A percentile compares a stretch with the other conserved stretches of the same genome.
phyloP scores from a whole-genome alignment of 2,113 vertebrate genomes.

The Rhea pennata region DNA sequence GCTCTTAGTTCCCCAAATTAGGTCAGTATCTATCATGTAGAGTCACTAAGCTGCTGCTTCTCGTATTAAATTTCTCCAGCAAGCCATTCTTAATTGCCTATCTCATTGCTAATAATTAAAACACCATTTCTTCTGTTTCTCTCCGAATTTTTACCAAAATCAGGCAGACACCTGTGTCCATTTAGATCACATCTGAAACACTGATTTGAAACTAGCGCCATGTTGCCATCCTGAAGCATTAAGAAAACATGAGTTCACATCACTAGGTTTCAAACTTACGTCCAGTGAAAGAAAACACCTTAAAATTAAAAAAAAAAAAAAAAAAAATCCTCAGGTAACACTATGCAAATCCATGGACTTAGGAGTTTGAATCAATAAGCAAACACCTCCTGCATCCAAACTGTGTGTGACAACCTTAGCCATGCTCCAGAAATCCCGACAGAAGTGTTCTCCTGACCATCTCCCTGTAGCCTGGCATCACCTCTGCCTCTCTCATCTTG shows the following conservation, averaged over 20 bases:
- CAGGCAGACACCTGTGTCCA: neutral
- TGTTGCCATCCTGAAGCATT: neutral
- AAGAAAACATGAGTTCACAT: neutral
- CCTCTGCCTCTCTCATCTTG: neutral
- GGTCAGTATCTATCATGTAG: constrained; percentile 2
- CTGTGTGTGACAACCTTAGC: accelerated
- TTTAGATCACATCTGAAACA: neutral
- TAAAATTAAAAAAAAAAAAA: neutral
- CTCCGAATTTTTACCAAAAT: neutral
- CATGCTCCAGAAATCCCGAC: neutral
- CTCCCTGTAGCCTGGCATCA: neutral
- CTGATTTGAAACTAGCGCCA: neutral
- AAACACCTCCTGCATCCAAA: neutral
- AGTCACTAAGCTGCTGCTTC: neutral
- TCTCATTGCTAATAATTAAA: constrained; percentile 43
- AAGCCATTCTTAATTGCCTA: neutral
- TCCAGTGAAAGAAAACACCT: neutral
- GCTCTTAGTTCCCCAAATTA: constrained; percentile 41
- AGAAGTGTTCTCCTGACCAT: neutral
- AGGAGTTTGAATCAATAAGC: neutral
- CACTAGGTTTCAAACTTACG: neutral
- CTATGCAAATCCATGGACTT: neutral
- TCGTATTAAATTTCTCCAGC: constrained; percentile 14
- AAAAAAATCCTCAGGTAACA: neutral
- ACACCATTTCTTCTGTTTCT: constrained; percentile 1